Base-by-base conservation (phyloP, 1,140 invertebrate species). In the Vollenhovia emeryi region DNA sequence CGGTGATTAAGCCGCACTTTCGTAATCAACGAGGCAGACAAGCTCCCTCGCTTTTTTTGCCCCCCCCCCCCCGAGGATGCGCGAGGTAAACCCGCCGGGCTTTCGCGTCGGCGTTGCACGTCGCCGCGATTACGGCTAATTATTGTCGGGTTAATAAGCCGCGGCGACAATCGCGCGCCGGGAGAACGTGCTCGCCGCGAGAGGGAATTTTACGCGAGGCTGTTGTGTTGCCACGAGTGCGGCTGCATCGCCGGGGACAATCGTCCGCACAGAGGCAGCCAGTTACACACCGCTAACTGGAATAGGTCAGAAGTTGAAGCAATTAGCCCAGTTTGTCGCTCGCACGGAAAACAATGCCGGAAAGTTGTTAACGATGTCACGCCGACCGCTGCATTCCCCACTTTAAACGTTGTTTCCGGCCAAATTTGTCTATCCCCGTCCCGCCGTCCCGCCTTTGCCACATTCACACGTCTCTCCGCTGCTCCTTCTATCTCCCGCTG, bases 321-420 rank as follows among this genome's bases (percentile, higher is more conserved):
- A 92, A 92, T 92, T 92, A 92, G 87, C 92, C 92, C 86, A 92
- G 92, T 92, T 92, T 92, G 91, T 92, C 90, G 89, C 85, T 84
- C 62, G 68, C 85, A 73, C 85, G 82, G 91, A 91, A 92, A 92
- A 92, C 92, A 92, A 92, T 92, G 90, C 88, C 90, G 84, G 88
- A 92, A 91, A 92, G 91, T 91, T 92, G 92, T 91, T 91, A 92
- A 92, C 90, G 90, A 92, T 84, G 88, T 90, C 88, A 88, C 86
- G 68, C 84, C 85, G 86, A 84, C 80, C 71, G 73, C 84, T 43
- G 80, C 80, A 64, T 90, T 87, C 57, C 36, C 66, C 62, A 80
- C 76, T 91, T 92, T 92, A 92, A 91, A 91, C 87, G 90, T 88
- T 52, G 80, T 66, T 82, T 71, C 66, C 30, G 75, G 76, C 85